A percentile compares a stretch with the other conserved stretches of the same genome.
Conservation (phyloP, 2,113 vertebrate species). For the Gnathonemus longibarbis region DNA sequence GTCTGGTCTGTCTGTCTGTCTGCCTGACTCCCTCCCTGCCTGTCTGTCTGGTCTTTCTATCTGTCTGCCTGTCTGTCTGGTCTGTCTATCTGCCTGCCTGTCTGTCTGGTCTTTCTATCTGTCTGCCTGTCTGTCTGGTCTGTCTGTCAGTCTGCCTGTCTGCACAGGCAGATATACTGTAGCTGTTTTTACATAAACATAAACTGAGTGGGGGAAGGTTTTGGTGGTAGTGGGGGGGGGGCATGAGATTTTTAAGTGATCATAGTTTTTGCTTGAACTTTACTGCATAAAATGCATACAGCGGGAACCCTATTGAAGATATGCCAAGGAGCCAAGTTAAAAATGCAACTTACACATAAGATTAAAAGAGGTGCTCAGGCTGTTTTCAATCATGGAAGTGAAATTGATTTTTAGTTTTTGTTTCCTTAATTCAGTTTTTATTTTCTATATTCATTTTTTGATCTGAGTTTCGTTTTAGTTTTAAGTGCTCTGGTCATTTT, state of each 20-base stretch:
- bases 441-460: not conserved
- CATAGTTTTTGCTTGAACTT: not conserved
- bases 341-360: not conserved
- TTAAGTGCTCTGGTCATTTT: not conserved
- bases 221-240: not conserved
- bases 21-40: no score
- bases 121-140: not conserved
- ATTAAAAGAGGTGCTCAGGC: not conserved
- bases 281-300: not conserved
- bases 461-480: not conserved
- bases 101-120: not conserved
- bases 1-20: not conserved
- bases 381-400: not conserved
- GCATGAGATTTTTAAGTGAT: not conserved
- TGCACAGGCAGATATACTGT: not conserved
- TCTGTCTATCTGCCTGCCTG: not conserved
- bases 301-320: not conserved
- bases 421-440: not conserved
- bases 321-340: not conserved
- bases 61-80: not conserved
- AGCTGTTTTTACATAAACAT: not conserved
- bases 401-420: not conserved
- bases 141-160: no score
- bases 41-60: not conserved
- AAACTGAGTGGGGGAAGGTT: not conserved